Conservation (phyloP, 2,113 vertebrate genomes). For the Grallaria varia region DNA sequence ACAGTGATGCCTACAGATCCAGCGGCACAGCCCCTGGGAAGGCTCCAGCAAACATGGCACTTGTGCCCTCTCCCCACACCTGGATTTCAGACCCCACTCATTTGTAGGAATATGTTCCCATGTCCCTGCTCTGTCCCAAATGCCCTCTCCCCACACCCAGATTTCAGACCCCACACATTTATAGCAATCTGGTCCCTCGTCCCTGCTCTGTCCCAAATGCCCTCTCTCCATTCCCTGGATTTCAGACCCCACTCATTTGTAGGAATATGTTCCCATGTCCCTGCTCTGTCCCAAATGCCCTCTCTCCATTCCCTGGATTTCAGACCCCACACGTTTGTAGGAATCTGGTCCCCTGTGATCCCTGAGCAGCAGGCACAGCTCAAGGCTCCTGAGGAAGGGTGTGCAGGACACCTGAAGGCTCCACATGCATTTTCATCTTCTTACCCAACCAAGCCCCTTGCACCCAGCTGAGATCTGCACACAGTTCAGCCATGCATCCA, state of each 20-base stretch:
- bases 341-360: neutral
- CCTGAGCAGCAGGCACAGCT: neutral
- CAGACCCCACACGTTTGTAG: neutral
- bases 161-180: neutral
- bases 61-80: no score
- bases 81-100: no score
- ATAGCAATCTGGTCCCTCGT: neutral
- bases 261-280: neutral
- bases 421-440: conserved; percentile 3
- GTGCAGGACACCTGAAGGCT: neutral
- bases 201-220: no score
- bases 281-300: no score
- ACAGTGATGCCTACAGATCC: neutral
- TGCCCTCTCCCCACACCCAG: fast-evolving
- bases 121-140: neutral
- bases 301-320: no score
- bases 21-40: neutral
- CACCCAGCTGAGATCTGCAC: no score
- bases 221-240: no score
- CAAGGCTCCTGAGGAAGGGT: neutral
- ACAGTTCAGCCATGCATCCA: conserved; percentile 53
- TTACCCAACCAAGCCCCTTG: conserved; percentile 7
- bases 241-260: neutral
- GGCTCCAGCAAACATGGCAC: no score
- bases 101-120: no score